phyloP scores from a whole-genome alignment of 2,113 vertebrate species.

The Numenius arquata region DNA sequence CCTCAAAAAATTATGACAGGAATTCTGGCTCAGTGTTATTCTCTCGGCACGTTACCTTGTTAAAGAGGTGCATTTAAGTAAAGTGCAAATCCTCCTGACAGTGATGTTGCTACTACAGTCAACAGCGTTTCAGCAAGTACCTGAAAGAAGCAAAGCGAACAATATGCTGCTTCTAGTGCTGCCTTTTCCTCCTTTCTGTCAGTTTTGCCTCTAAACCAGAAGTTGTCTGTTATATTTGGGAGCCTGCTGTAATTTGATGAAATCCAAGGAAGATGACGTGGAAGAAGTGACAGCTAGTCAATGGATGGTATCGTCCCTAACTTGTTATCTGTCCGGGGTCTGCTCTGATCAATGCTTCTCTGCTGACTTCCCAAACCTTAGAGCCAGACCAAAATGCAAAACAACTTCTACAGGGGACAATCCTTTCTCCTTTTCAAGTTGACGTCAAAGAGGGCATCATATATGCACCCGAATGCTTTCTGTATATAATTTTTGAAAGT shows the following conservation, averaged over 20 bases:
- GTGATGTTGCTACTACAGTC: background rate
- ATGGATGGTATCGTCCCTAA: background rate
- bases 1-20: background rate
- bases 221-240: background rate
- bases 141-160: background rate
- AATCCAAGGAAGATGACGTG: background rate
- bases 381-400: background rate
- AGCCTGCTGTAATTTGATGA: background rate
- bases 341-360: background rate
- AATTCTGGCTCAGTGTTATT: background rate
- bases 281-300: background rate
- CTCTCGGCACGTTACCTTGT: background rate
- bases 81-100: background rate
- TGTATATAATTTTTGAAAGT: background rate
- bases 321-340: background rate
- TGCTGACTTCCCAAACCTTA: background rate
- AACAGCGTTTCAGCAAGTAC: background rate
- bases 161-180: accelerated
- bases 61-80: background rate
- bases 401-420: background rate
- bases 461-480: background rate
- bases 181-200: background rate
- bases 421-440: background rate
- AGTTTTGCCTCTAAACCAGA: background rate
- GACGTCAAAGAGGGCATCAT: background rate